phyloP scores from a whole-genome alignment of 2,113 vertebrate genomes.

The Phalacrocorax carbo region DNA sequence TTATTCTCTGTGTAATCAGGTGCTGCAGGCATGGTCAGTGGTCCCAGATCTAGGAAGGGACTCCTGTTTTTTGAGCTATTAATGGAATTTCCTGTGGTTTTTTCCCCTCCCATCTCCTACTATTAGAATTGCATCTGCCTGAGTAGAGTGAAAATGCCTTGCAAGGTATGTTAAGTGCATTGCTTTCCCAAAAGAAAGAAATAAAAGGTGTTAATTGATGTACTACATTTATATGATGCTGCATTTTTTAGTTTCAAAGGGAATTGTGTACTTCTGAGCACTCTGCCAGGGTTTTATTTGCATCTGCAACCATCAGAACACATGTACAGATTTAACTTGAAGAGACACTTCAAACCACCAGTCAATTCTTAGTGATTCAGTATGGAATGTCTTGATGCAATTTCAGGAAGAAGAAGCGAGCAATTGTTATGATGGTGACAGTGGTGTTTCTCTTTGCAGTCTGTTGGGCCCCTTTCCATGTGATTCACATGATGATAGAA shows the following conservation, averaged over 20 bases:
- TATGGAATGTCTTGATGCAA: conserved; percentile 38
- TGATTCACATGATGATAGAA: conserved; percentile 76
- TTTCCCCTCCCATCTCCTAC: background rate
- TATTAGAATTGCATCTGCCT: background rate
- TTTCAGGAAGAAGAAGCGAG: conserved; percentile 78
- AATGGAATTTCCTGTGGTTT: background rate
- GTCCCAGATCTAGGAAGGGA: too few species aligned
- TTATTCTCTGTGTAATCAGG: too few species aligned
- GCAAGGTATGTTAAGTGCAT: background rate
- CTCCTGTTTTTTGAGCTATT: too few species aligned
- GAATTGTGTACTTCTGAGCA: background rate
- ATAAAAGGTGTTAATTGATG: background rate
- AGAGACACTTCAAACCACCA: background rate
- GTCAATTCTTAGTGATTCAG: conserved; percentile 3
- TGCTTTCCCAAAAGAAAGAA: background rate
- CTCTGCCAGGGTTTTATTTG: background rate
- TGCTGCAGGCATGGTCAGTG: too few species aligned
- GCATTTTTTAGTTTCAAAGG: background rate
- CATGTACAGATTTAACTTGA: background rate
- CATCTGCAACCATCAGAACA: background rate
- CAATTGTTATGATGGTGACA: conserved; percentile 77
- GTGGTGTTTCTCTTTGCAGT: conserved; percentile 77
- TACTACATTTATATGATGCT: background rate
- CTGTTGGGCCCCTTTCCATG: conserved; percentile 79
- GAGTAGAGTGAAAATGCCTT: background rate